Conservation (phyloP, 2,797 vertebrate genomes). For the Prionace glauca region DNA sequence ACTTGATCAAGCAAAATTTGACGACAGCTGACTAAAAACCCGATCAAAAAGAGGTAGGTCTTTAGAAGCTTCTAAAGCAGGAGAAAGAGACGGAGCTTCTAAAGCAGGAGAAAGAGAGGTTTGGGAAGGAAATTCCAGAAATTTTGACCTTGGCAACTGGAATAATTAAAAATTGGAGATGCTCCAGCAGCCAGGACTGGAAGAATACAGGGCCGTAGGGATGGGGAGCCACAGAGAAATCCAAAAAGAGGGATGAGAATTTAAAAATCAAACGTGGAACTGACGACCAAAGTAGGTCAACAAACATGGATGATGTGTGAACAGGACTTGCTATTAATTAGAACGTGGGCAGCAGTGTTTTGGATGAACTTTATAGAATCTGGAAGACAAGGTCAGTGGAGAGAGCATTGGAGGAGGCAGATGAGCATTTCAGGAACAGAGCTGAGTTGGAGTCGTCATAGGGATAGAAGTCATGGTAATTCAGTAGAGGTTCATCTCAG, state of each 20-base stretch:
- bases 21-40: neutral
- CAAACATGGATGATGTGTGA: neutral
- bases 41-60: neutral
- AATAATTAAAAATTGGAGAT: neutral
- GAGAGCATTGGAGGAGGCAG: neutral
- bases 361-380: neutral
- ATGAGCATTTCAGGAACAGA: neutral
- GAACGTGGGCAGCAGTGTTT: neutral
- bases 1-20: neutral
- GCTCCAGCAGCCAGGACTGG: neutral
- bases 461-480: neutral
- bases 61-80: neutral
- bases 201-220: neutral
- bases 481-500: neutral
- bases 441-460: neutral
- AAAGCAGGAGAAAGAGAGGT: neutral
- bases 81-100: neutral
- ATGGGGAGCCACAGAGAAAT: neutral
- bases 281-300: neutral
- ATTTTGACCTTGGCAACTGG: neutral
- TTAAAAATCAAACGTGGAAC: neutral
- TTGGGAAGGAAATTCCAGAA: neutral
- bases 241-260: neutral
- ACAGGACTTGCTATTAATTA: too few species aligned
- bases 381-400: neutral